Base-by-base conservation (phyloP, 2,797 vertebrate genomes). In the Liasis olivaceus region DNA sequence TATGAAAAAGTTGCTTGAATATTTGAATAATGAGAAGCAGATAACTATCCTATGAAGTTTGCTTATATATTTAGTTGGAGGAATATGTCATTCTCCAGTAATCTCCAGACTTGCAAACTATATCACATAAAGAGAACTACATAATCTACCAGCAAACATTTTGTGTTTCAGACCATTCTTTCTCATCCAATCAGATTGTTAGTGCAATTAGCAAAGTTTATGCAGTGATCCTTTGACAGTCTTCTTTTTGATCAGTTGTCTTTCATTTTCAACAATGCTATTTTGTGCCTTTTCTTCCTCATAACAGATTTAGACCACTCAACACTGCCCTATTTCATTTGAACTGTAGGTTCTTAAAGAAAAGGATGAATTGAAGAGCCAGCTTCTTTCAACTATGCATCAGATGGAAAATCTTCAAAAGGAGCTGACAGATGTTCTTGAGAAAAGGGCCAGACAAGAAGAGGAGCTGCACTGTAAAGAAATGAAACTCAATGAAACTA, bases 401-500 rank as follows among this genome's bases (percentile, higher is more conserved):
- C 98, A 99, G 95, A 97, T 97, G 28, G 99, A 99, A 96, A 98
- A 94, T 3, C 97, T 98, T 95, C 97, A 95, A 85, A 98, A 98
- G 96, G 99, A 99, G 95, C 96, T 99, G 62, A 96, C 97, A 42
- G 98, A 99, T 66, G 97, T 98, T 60, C 97, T 99, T 90, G 97
- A 97, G 89, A 98, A 98, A n/a, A 98, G 98, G 93, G 98, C 98
- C 90, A 98, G 98, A 95, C 98, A 99, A 36, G 99, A 99, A 94
- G 99, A 99, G 91, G 98, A 98, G 58, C 97, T 99, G 60, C 98
- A 97, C 58, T 97, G 97, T 92, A 98, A 98, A 95, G 98, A 99
- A 86, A 96, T 98, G 95, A 98, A 98, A 92, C 97, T 99, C 89
- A 97, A 95, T 56, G 98, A 99, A 95, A 95, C 97, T 91, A 97